phyloP scores from a whole-genome alignment of 2,113 vertebrate genomes.

The Leptobrachium leishanense region DNA sequence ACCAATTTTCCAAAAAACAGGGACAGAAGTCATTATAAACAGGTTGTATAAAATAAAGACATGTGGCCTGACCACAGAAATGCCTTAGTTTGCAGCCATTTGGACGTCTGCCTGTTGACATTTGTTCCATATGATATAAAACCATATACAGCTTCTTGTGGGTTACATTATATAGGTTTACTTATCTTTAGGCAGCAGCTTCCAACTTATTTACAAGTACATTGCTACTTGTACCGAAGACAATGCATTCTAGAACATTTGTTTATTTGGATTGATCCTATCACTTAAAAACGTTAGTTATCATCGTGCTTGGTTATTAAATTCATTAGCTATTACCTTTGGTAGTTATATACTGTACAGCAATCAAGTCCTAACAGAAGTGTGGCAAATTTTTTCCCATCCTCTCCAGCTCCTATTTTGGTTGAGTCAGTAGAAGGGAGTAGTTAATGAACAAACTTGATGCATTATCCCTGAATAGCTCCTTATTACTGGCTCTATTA shows the following conservation, averaged over 20 bases:
- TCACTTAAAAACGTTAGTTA: too few species aligned
- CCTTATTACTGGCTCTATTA: too few species aligned
- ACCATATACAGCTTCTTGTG: conserved; percentile 50
- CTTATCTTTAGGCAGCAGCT: conserved; percentile 53
- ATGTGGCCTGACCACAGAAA: conserved; percentile 52
- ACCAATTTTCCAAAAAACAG: conserved; percentile 42
- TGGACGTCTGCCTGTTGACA: conserved; percentile 51
- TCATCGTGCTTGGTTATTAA: too few species aligned
- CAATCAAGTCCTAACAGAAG: too few species aligned
- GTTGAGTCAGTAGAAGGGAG: too few species aligned
- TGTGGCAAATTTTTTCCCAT: too few species aligned
- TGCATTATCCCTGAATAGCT: too few species aligned
- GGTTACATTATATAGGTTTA: conserved; percentile 42
- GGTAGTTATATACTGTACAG: too few species aligned
- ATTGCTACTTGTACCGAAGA: conserved; percentile 39
- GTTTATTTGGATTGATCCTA: not conserved
- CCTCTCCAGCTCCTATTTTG: too few species aligned
- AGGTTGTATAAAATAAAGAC: conserved; percentile 50
- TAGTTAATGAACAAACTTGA: too few species aligned
- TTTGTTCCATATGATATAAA: conserved; percentile 56
- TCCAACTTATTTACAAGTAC: conserved; percentile 52
- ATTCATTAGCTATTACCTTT: too few species aligned
- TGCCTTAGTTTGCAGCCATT: conserved; percentile 50
- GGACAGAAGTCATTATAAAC: conserved; percentile 51
- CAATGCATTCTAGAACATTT: conserved; percentile 45